Base-by-base conservation (phyloP, 2,797 vertebrate genomes). In the Sebastes oblongus region DNA sequence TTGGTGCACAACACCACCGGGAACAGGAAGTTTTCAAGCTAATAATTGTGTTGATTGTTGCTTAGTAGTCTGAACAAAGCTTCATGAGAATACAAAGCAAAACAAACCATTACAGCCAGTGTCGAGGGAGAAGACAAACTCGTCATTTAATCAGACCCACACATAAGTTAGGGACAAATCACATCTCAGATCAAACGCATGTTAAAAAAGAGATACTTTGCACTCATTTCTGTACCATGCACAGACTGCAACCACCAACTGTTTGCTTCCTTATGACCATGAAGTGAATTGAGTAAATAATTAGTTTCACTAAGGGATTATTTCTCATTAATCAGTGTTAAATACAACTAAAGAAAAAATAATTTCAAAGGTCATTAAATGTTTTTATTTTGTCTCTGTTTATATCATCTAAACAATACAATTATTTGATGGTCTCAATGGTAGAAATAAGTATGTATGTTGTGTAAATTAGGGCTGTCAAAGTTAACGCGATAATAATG, bases 11-110 rank as follows among this genome's bases (percentile, higher is more conserved):
- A 72, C 75, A 78, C 86, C 68, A 60, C 27, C 1, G 60, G 89
- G 88, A 78, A 78, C 85, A 77, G 71, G 82, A 86, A 76, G 76
- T 88, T 89, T 92, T 91, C 78, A 79, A 77, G 85, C 83, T 84
- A 84, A 92, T 91, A 86, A 94, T 87, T 86, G 83, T 83, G 80
- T 71, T 88, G 86, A 88, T 89, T 89, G 83, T 81, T 60, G 75
- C 75, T 87, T 77, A 83, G 83, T 86, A 81, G 75, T 83, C 42
- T 82, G 70, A 84, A 75, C 66, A 39, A 75, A 36, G 60, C 62
- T 83, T 89, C 83, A 24, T 24, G 62, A 46, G 78, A 83, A 80
- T 36, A 78, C 72, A 81, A 84, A 86, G 64, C 55, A 75, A 85
- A 88, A 77, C 64, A 80, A 88, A 79, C 39, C 42, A 73, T 83